Conservation (phyloP, 2,113 vertebrate genomes). For the Tetrax tetrax region DNA sequence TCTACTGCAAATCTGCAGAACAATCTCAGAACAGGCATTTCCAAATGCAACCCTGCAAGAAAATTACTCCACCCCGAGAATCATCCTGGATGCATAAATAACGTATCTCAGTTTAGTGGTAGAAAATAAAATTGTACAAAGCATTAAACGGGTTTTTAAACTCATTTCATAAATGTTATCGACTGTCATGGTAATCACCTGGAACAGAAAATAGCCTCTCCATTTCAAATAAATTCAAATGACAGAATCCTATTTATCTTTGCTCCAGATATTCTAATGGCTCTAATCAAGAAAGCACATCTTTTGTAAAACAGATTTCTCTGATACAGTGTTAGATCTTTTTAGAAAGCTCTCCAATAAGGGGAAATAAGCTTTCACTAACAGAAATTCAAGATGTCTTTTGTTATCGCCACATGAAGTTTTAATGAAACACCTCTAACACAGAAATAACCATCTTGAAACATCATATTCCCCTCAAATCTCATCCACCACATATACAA, state of each 20-base stretch:
- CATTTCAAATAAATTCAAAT: not conserved
- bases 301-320: not conserved
- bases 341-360: not conserved
- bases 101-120: not conserved
- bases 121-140: not conserved
- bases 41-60: not conserved
- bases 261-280: not conserved
- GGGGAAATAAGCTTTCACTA: not conserved
- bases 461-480: not conserved
- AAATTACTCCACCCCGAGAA: not conserved
- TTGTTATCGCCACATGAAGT: not conserved
- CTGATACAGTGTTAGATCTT: not conserved
- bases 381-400: not conserved
- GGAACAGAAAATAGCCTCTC: not conserved
- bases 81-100: too few species aligned
- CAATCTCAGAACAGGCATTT: not conserved
- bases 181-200: rapidly evolving
- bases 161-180: not conserved
- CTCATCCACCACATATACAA: not conserved
- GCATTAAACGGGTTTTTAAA: not conserved
- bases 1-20: not conserved
- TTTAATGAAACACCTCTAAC: not conserved
- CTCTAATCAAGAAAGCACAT: not conserved
- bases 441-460: not conserved
- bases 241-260: not conserved